These are phyloP conservation scores for Nautilus pompilius DNA, from an alignment of 1,140 invertebrate genomes.

Conservation along the genomic window DNA sequence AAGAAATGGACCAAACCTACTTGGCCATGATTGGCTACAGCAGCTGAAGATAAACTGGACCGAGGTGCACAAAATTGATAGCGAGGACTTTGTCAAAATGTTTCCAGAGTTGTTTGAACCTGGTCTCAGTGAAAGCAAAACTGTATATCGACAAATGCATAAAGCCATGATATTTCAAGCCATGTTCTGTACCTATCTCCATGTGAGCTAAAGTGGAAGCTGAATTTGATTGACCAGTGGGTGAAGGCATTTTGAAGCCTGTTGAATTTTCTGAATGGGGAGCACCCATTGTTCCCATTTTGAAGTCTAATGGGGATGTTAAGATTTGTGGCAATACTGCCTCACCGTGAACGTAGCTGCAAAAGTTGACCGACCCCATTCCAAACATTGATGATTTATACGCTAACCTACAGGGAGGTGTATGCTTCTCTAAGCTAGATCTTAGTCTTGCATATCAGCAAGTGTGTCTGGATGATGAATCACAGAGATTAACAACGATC, in stretches of 20 bases:
- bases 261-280: slow-evolving; percentile 41
- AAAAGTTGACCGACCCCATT: slow-evolving; percentile 15
- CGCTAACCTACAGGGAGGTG: slow-evolving; percentile 27
- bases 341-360: slow-evolving; percentile 43
- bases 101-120: too few species aligned
- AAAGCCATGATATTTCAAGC: slow-evolving; percentile 16
- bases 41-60: slow-evolving; percentile 11
- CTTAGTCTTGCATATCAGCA: slow-evolving; percentile 27
- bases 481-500: slow-evolving; percentile 22
- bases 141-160: slow-evolving; percentile 15
- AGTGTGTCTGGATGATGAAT: slow-evolving; percentile 25
- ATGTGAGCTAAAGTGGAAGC: slow-evolving; percentile 26
- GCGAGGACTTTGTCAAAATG: too few species aligned
- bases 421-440: slow-evolving; percentile 42
- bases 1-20: slow-evolving; percentile 12
- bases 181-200: slow-evolving; percentile 25
- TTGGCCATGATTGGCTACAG: slow-evolving; percentile 16
- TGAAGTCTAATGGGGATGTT: slow-evolving; percentile 44
- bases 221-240: slow-evolving; percentile 23
- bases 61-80: slow-evolving; percentile 3
- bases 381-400: slow-evolving; percentile 16
- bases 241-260: slow-evolving; percentile 21
- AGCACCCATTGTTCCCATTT: slow-evolving; percentile 50
- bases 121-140: slow-evolving; percentile 16
- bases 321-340: slow-evolving; percentile 48